These are phyloP conservation scores for Emydocephalus ijimae DNA, from an alignment of 2,113 vertebrate genomes.

Conservation along the genomic window DNA sequence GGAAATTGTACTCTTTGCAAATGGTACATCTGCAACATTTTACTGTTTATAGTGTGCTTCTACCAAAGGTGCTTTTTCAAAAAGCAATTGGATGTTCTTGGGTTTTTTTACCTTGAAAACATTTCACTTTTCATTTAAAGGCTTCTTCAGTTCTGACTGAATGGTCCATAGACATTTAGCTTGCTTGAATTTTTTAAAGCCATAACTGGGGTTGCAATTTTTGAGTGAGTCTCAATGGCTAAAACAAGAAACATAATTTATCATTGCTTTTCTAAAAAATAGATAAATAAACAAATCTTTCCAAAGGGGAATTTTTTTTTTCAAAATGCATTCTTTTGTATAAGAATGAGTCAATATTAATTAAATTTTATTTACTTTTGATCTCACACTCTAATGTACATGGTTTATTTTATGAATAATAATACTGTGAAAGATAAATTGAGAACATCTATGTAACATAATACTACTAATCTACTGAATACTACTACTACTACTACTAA, in stretches of 20 bases:
- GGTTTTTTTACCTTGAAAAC: not conserved
- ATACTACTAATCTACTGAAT: not conserved
- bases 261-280: not conserved
- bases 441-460: not conserved
- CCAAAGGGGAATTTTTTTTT: not conserved
- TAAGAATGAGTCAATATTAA: not conserved
- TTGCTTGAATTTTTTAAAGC: not conserved
- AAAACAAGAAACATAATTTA: not conserved
- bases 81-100: not conserved
- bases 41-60: not conserved
- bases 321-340: not conserved
- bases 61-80: not conserved
- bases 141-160: not conserved
- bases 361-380: not conserved
- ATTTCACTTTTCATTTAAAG: not conserved
- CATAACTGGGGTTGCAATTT: not conserved
- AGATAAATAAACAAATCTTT: not conserved
- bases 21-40: not conserved
- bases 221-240: not conserved
- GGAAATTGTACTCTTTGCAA: not conserved
- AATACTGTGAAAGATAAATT: not conserved
- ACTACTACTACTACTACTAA: too few species aligned
- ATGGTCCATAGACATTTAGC: not conserved
- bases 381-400: not conserved
- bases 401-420: not conserved